Evolutionary conservation across 2,797 vertebrate species (phyloP).

Genomic region (Hydrophis major): DNA sequence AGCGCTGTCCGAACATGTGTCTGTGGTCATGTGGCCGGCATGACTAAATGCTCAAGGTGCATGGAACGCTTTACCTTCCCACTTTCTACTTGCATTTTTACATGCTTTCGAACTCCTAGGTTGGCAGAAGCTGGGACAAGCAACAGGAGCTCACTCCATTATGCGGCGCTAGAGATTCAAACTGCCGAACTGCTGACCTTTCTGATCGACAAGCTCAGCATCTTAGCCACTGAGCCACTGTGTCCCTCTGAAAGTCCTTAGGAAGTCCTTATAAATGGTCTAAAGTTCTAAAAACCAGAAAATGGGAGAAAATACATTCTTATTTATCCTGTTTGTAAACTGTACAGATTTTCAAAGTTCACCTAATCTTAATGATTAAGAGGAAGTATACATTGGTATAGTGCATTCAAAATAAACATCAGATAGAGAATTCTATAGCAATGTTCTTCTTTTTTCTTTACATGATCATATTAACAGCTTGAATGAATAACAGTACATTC

Average conservation of each 20-base stretch:
- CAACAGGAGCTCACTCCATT: too few species aligned
- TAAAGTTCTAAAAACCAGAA: background rate
- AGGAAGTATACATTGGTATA: background rate
- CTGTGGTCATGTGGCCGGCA: too few species aligned
- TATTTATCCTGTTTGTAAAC: background rate
- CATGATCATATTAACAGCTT: background rate
- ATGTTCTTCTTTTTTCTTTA: background rate
- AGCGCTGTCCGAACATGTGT: too few species aligned
- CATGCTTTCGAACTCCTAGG: too few species aligned
- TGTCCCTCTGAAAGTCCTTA: background rate
- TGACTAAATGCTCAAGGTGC: too few species aligned
- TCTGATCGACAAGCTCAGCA: too few species aligned
- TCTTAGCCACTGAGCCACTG: too few species aligned
- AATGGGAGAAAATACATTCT: background rate
- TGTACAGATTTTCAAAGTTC: background rate
- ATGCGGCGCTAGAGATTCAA: too few species aligned
- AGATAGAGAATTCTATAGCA: background rate
- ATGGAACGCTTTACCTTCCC: too few species aligned
- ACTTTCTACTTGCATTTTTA: too few species aligned
- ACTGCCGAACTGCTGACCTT: too few species aligned
- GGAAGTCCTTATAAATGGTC: background rate
- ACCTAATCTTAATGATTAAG: background rate
- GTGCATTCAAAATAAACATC: background rate
- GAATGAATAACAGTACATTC: slow-evolving; percentile 16
- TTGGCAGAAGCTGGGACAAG: too few species aligned